Base-by-base conservation (phyloP, 2,797 vertebrate genomes). In the Darevskia mixta region DNA sequence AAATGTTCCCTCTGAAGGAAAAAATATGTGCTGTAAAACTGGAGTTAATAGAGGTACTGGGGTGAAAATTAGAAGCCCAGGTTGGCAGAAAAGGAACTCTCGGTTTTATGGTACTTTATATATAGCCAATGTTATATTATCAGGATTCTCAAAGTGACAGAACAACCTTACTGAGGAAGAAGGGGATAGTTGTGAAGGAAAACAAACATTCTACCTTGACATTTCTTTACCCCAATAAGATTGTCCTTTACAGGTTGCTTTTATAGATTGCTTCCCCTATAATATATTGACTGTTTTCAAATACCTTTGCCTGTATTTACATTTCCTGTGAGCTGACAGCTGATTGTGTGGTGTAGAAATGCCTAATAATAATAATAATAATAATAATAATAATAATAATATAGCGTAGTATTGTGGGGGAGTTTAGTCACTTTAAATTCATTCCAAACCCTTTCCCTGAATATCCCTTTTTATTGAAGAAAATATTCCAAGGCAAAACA, bases 61-160 rank as follows among this genome's bases (percentile, higher is more conserved):
- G 80, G 72, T 73, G 69, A 73, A 90, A 82, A 49, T 61, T 38
- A 76, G 7, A 35, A 91, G 69, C 17, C 38, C 67, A 1, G 64
- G 87, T 83, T 87, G 89, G 20, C 38, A 86, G 81, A 43, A 49
- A 8, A 84, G 83, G 66, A 88, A 76, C 1, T 78, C 43, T 27
- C 20, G 66, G 15, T 84, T 81, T 88, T 89, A 76, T 89, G 25
- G 69, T 10, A 55, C 43, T 80, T 85, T 66, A 80, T 66, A 64
- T 73, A 66, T n/a, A 41, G 49, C 35, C 27, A 35, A 43, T 13
- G 15, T 32, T 61, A 79, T 58, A 88, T 77, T 76, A 75, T 79
- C 45, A 87, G 38, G 38, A 35, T 82, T 43, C 11, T 23, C n/a
- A 43, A 76, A 35, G n/a, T 75, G 38, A 32, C 27, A 86, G 49